These are phyloP conservation scores for Dascyllus trimaculatus DNA, from an alignment of 2,113 vertebrate genomes.

Conservation along the genomic window DNA sequence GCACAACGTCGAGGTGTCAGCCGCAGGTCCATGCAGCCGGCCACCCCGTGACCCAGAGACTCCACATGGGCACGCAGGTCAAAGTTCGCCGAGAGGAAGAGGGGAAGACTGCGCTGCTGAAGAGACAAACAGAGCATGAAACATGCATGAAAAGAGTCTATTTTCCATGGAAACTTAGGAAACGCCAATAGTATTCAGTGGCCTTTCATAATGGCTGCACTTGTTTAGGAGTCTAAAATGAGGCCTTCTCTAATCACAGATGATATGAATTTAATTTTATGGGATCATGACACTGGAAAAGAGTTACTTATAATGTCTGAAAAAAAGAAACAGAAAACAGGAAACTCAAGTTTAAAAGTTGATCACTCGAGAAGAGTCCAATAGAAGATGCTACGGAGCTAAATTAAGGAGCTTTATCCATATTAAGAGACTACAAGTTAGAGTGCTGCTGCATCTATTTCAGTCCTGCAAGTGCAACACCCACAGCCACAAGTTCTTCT, in stretches of 20 bases:
- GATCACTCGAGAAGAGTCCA: background rate
- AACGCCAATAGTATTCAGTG: background rate
- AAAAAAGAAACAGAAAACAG: background rate
- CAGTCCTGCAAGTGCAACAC: background rate
- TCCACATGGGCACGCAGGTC: constrained; percentile 91
- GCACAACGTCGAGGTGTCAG: constrained; percentile 85
- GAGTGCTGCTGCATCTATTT: background rate
- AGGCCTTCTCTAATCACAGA: background rate
- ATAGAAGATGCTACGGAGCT: background rate
- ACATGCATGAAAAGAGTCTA: background rate
- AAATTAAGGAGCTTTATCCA: background rate
- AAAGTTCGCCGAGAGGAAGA: constrained; percentile 82
- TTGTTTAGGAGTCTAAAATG: background rate
- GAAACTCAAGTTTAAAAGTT: background rate
- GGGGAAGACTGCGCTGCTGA: constrained; percentile 70
- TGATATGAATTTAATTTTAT: background rate
- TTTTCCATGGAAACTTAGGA: constrained; percentile 23
- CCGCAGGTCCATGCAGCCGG: constrained; percentile 84
- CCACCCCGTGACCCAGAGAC: constrained; percentile 87
- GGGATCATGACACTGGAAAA: background rate
- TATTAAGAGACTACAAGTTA: background rate
- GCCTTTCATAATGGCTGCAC: background rate
- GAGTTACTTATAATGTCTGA: background rate
- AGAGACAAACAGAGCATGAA: constrained; percentile 28
- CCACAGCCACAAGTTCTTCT: background rate